Evolutionary conservation across 2,888 invertebrate genomes (phyloP).

Genomic region (Lasioglossum leucozonium): DNA sequence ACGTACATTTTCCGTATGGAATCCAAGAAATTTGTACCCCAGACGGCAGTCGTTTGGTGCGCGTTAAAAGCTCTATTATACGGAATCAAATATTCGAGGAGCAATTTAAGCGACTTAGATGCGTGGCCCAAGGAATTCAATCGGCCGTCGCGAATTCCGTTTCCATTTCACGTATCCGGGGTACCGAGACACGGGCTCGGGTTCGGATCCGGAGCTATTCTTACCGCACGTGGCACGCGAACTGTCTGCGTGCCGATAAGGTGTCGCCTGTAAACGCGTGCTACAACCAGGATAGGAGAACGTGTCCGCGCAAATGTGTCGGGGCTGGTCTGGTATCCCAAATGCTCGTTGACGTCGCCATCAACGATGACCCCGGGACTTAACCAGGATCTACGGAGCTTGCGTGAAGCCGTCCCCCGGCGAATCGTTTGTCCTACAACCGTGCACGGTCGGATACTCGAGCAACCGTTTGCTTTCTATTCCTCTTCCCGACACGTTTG

Average conservation of each 20-base stretch:
- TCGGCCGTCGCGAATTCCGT: constrained; percentile 10
- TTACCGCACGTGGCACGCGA: constrained; percentile 44
- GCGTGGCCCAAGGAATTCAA: constrained; percentile 11
- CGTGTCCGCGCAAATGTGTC: constrained; percentile 17
- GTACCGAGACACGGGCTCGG: neutral
- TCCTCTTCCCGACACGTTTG: neutral
- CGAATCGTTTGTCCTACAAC: constrained; percentile 22
- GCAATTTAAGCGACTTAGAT: constrained; percentile 8
- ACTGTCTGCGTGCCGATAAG: constrained; percentile 52
- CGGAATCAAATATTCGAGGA: neutral
- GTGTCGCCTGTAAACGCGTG: constrained; percentile 56
- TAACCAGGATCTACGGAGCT: constrained; percentile 57
- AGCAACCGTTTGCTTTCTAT: neutral
- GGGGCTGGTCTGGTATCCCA: constrained; percentile 19
- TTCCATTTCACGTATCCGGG: neutral
- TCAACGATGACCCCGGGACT: constrained; percentile 41
- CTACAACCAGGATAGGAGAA: constrained; percentile 31
- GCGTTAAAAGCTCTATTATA: neutral
- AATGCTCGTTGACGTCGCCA: constrained; percentile 28
- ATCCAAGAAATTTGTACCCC: neutral
- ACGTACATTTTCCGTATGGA: neutral
- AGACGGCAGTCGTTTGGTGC: too few species aligned
- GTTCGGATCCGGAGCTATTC: constrained; percentile 31
- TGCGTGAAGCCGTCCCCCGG: constrained; percentile 30
- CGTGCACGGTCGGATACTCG: neutral